Percentiles rank a stretch among this genome's conserved stretches.
Evolutionary conservation across 2,113 vertebrate species (phyloP).

Genomic region (Ammodytes dubius): DNA sequence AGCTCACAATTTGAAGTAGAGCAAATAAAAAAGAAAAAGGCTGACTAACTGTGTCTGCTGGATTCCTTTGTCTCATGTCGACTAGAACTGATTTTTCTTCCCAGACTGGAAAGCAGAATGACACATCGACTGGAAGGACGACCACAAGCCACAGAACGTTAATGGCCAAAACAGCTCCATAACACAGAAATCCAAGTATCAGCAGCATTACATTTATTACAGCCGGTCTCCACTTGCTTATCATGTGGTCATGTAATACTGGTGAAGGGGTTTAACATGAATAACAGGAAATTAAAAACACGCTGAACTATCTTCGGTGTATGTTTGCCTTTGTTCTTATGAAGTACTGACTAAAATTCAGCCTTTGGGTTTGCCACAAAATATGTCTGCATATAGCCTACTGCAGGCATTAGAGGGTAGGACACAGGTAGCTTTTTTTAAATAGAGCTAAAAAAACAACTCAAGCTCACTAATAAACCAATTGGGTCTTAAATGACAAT

Average conservation of each 20-base stretch:
- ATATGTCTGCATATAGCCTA: background rate
- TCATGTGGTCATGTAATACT: conserved; percentile 16
- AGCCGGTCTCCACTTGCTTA: background rate
- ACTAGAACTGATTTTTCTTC: conserved; percentile 16
- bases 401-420: background rate
- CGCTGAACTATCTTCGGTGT: background rate
- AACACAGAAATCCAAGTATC: conserved; percentile 39
- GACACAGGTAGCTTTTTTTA: background rate
- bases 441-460: background rate
- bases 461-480: background rate
- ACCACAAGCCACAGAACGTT: conserved; percentile 67
- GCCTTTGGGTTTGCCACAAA: background rate
- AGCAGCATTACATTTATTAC: conserved; percentile 38
- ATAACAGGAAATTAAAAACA: conserved; percentile 13
- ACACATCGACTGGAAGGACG: conserved; percentile 55
- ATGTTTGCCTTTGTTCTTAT: conserved; percentile 1
- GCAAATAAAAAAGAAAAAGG: conserved; percentile 32
- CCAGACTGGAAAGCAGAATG: conserved; percentile 64
- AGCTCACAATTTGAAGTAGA: conserved; percentile 43
- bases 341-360: background rate
- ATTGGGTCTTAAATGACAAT: background rate
- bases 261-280: background rate
- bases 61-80: conserved; percentile 36
- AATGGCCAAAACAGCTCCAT: conserved; percentile 49
- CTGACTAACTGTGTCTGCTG: conserved; percentile 33